Evolutionary conservation across 2,113 vertebrate genomes (phyloP), one percentile per base, ranked within the genome.

Genomic region (Edolisoma coerulescens): DNA sequence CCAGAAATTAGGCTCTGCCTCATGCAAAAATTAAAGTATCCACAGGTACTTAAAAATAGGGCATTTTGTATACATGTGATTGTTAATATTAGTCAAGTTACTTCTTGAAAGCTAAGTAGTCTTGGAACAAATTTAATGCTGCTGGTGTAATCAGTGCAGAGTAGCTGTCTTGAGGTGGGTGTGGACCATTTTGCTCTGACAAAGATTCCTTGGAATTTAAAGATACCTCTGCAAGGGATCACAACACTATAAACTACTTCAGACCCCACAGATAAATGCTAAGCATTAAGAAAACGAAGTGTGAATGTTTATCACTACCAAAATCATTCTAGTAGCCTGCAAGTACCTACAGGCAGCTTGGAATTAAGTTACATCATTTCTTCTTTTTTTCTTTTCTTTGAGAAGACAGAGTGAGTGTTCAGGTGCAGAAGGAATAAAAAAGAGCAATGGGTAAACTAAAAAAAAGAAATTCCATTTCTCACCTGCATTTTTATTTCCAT

Each of bases 401-500:
- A 44, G 61, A 83, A 69, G 32, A 83, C 7, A 75, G 32, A 42
- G 61, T 71, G 35, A 83, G 37, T 56, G 24, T 61, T 90, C 61
- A 64, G 57, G 18, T 35, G 59, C 33, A 65, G 24, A 35, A 64
- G 21, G 19, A 87, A 53, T 32, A 44, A n/a, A n/a, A 70, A 75
- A 84, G 28, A 79, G 53, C 47, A 33, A 69, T 57, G 23, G 33
- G 63, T 61, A 78, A 93, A 65, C 26, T 22, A 37, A 59, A 24
- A 47, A 79, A 50, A 76, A 90, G 39, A 84, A 35, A 64, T 4
- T 28, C 20, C 3, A 80, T 52, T 95, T 96, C 49, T 87, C 50
- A 91, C 64, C 63, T 84, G 63, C 70, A 59, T 79, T 96, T 97
- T 90, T 94, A 63, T 80, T 87, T 96, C 79, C 56, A 37, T 87